These are phyloP conservation scores for Rutilus rutilus DNA, from an alignment of 2,113 vertebrate genomes.

Conservation along the genomic window DNA sequence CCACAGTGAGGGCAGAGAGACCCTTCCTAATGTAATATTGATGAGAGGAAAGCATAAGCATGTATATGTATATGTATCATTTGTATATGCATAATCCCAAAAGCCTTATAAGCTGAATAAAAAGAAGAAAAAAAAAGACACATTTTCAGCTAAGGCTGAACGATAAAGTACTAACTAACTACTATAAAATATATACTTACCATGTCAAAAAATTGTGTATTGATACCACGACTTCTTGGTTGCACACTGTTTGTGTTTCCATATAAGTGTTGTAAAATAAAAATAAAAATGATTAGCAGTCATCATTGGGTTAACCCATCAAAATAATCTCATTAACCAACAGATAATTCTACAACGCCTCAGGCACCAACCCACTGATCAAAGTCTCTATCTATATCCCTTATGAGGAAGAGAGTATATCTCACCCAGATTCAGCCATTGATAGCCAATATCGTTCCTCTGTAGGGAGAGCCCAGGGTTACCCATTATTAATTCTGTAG, in stretches of 20 bases:
- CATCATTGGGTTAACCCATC: not conserved
- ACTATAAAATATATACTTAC: too few species aligned
- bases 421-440: not conserved
- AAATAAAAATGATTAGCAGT: not conserved
- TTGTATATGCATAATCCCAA: too few species aligned
- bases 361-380: not conserved
- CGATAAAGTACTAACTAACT: too few species aligned
- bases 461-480: not conserved
- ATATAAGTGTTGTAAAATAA: not conserved
- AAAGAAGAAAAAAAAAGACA: too few species aligned
- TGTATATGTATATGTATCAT: too few species aligned
- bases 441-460: not conserved
- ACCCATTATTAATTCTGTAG: not conserved
- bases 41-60: not conserved
- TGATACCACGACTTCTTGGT: too few species aligned
- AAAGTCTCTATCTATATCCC: not conserved
- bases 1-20: not conserved
- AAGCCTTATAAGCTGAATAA: too few species aligned
- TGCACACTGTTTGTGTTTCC: not conserved
- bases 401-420: not conserved
- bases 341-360: conserved; percentile 1
- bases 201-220: too few species aligned
- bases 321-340: not conserved
- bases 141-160: too few species aligned
- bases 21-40: not conserved